phyloP scores from a whole-genome alignment of 2,888 invertebrate species.

The Acleris cristana region DNA sequence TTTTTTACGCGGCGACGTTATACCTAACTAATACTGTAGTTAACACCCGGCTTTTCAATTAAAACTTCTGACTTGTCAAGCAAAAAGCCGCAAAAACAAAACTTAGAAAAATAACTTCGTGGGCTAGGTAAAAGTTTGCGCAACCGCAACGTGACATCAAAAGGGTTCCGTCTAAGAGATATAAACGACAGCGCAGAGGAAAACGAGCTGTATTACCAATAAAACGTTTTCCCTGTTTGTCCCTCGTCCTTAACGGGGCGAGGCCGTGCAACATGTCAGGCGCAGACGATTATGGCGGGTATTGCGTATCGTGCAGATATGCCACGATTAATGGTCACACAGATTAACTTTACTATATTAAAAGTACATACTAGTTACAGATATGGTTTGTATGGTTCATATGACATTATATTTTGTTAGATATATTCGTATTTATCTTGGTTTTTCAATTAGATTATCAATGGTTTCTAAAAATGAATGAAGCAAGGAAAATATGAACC shows the following conservation, averaged over 20 bases:
- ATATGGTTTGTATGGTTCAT: too few species aligned
- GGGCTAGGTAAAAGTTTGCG: not conserved
- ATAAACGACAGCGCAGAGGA: not conserved
- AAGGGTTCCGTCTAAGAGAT: not conserved
- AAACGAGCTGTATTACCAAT: conserved; percentile 3
- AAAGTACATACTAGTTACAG: too few species aligned
- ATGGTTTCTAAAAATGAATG: too few species aligned
- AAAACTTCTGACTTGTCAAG: not conserved
- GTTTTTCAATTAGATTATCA: too few species aligned
- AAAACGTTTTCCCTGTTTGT: not conserved
- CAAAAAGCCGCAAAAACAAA: not conserved
- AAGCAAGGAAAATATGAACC: too few species aligned
- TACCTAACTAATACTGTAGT: not conserved
- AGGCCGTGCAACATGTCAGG: conserved; percentile 13
- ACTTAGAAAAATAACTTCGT: not conserved
- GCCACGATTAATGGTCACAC: not conserved
- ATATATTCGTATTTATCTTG: too few species aligned
- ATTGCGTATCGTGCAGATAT: not conserved
- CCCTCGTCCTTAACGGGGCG: conserved; percentile 2
- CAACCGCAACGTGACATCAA: not conserved
- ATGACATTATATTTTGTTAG: too few species aligned
- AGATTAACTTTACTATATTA: too few species aligned
- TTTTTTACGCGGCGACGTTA: too few species aligned
- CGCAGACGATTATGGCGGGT: conserved; percentile 10
- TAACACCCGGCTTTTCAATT: not conserved